Conservation (phyloP, 2,113 vertebrate genomes). For the Sula dactylatra region DNA sequence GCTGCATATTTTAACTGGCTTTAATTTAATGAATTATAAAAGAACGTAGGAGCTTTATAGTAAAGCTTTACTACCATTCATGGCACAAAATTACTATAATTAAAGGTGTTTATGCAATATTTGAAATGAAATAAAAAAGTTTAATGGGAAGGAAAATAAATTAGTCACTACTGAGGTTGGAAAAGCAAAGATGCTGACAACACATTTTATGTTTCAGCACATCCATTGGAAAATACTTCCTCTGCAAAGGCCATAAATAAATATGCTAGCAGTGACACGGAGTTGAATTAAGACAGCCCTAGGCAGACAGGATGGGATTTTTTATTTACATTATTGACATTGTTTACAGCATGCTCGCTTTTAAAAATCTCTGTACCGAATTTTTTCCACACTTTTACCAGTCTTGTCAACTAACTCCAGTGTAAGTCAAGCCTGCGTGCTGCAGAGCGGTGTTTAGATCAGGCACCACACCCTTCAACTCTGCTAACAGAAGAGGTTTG, state of each 20-base stretch:
- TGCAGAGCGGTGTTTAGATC: neutral
- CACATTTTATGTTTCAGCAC: neutral
- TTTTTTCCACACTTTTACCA: neutral
- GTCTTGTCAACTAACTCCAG: neutral
- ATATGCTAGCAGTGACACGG: neutral
- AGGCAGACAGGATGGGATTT: neutral
- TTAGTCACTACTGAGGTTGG: neutral
- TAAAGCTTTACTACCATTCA: neutral
- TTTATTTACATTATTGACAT: neutral
- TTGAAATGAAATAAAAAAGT: conserved; percentile 15
- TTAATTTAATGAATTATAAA: conserved; percentile 35
- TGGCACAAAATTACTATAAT: conserved; percentile 17
- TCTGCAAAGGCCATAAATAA: neutral
- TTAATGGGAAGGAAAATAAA: conserved; percentile 24
- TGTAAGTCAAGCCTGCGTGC: neutral
- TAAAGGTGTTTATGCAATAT: conserved; percentile 35
- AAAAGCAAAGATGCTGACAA: conserved; percentile 18
- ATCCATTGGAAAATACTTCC: neutral
- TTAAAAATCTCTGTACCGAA: neutral
- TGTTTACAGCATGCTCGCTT: neutral
- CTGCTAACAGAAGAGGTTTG: neutral
- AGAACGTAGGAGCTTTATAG: conserved; percentile 12
- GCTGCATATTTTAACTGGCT: neutral
- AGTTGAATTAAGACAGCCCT: conserved; percentile 1
- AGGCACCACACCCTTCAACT: neutral